Conservation (phyloP, 2,888 invertebrate genomes). For the Diaprepes abbreviatus region DNA sequence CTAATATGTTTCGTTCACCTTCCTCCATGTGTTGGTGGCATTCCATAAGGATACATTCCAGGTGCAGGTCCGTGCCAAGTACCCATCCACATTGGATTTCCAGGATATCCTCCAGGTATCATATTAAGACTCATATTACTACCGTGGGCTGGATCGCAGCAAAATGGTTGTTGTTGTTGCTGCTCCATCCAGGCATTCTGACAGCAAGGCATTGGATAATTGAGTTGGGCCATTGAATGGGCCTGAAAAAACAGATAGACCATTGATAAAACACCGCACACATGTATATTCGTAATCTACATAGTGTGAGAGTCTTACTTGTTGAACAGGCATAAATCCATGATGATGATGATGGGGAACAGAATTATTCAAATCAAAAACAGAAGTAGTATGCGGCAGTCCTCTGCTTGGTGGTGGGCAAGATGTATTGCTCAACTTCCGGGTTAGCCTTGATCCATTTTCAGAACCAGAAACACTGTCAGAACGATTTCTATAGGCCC, state of each 20-base stretch:
- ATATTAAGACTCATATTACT: slow-evolving; percentile 71
- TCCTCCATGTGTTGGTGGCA: slow-evolving; percentile 35
- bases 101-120: slow-evolving; percentile 61
- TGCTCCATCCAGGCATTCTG: slow-evolving; percentile 64
- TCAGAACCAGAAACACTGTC: slow-evolving; percentile 66
- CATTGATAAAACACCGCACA: too few species aligned
- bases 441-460: slow-evolving; percentile 47
- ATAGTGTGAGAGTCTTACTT: slow-evolving; percentile 68
- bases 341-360: slow-evolving; percentile 60
- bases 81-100: slow-evolving; percentile 68
- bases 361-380: slow-evolving; percentile 70
- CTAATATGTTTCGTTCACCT: slow-evolving; percentile 7
- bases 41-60: slow-evolving; percentile 61
- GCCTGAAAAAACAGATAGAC: slow-evolving; percentile 68
- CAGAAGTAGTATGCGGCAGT: slow-evolving; percentile 68
- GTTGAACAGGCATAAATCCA: slow-evolving; percentile 71
- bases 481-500: slow-evolving; percentile 61
- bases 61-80: slow-evolving; percentile 67
- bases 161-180: slow-evolving; percentile 62
- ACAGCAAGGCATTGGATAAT: slow-evolving; percentile 71
- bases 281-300: not conserved
- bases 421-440: slow-evolving; percentile 63
- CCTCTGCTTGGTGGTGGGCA: slow-evolving; percentile 58
- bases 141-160: slow-evolving; percentile 66
- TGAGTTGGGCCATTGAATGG: slow-evolving; percentile 79